These are phyloP conservation scores for Phragmatobia fuliginosa DNA, from an alignment of 2,888 invertebrate genomes.

Conservation along the genomic window DNA sequence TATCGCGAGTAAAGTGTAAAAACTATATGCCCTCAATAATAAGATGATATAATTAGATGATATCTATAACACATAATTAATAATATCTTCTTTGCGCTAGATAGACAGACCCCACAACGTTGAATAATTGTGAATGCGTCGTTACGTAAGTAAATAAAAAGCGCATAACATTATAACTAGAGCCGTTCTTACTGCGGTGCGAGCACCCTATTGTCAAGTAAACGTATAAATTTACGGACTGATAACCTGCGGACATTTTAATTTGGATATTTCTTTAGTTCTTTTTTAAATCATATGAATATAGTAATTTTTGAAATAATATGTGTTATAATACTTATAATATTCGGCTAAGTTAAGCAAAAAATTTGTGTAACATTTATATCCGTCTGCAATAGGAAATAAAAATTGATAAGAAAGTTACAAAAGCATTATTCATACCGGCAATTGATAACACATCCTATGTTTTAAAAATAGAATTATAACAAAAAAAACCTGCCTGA, in stretches of 20 bases:
- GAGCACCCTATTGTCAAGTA: conserved; percentile 59
- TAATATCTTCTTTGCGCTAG: background rate
- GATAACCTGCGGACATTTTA: conserved; percentile 54
- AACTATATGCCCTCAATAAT: background rate
- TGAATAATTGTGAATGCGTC: background rate
- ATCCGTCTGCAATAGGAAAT: background rate
- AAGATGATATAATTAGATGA: background rate
- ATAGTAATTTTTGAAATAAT: background rate
- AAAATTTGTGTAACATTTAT: background rate
- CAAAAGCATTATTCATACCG: background rate
- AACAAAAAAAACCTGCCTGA: conserved; percentile 68
- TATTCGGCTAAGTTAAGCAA: background rate
- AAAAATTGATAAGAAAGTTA: background rate
- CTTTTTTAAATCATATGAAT: background rate
- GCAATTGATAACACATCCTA: background rate
- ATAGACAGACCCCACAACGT: background rate
- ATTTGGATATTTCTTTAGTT: conserved; percentile 37
- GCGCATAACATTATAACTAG: conserved; percentile 40
- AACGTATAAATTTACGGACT: conserved; percentile 54
- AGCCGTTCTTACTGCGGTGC: conserved; percentile 47
- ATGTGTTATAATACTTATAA: background rate
- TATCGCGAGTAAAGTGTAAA: background rate
- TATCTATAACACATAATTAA: background rate
- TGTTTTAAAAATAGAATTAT: background rate
- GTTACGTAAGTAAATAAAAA: conserved; percentile 55